Percentiles rank a stretch among this genome's conserved stretches.
Conservation (phyloP, 2,888 invertebrate species). For the Brachyopa scutellaris region DNA sequence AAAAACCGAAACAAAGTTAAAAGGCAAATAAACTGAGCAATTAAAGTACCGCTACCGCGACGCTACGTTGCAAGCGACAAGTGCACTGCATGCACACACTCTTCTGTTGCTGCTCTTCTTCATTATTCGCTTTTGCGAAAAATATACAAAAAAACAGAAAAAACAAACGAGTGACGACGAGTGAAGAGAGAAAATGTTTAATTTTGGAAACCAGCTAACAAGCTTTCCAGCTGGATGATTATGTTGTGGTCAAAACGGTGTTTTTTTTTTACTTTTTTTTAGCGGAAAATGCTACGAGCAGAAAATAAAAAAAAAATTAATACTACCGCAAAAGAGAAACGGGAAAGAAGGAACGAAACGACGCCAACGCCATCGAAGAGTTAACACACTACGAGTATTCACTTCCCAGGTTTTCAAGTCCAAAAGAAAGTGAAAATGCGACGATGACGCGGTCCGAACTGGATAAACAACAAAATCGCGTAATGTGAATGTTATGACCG, state of each 20-base stretch:
- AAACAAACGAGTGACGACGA: neutral
- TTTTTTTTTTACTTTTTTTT: conserved; percentile 45
- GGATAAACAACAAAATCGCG: conserved; percentile 55
- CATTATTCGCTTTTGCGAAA: neutral
- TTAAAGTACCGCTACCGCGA: neutral
- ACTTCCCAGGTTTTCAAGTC: conserved; percentile 53
- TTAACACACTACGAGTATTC: too few species aligned
- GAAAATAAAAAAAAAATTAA: conserved; percentile 10
- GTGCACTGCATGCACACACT: conserved; percentile 22
- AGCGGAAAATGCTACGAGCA: conserved; percentile 36
- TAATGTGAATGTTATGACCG: conserved; percentile 58
- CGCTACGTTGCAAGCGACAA: conserved; percentile 15
- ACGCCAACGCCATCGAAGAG: conserved; percentile 24
- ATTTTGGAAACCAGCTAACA: conserved; percentile 53
- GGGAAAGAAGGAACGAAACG: conserved; percentile 23
- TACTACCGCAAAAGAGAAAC: conserved; percentile 45
- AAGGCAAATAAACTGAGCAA: conserved; percentile 38
- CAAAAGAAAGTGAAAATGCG: conserved; percentile 71
- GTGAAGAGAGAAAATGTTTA: neutral
- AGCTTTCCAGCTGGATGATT: conserved; percentile 52
- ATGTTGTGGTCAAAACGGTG: conserved; percentile 62
- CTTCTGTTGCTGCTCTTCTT: neutral
- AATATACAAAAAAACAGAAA: conserved; percentile 11
- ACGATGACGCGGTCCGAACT: conserved; percentile 41
- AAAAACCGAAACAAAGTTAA: conserved; percentile 21